phyloP scores from a whole-genome alignment of 37 sponge, comb jelly and placozoan genomes.

The Sycon ciliatum region DNA sequence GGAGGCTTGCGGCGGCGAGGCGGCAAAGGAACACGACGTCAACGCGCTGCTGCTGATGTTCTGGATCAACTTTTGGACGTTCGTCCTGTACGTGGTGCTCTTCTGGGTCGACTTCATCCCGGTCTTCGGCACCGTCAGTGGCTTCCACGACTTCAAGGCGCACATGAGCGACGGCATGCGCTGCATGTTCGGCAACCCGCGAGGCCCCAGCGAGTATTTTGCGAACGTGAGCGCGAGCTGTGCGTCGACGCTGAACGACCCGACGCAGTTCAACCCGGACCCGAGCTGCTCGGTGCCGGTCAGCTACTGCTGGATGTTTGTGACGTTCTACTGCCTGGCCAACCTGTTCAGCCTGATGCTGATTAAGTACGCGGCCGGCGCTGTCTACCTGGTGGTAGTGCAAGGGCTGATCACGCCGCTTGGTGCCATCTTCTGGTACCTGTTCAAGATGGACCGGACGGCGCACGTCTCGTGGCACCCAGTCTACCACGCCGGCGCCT shows the following conservation, averaged over 20 bases:
- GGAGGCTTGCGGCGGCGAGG: background rate
- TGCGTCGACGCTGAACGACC: background rate
- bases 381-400: constrained; percentile 55
- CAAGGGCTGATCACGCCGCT: constrained; percentile 64
- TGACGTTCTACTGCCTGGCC: constrained; percentile 15
- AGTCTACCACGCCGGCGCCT: constrained; percentile 24
- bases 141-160: background rate
- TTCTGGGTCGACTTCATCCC: constrained; percentile 65
- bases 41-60: constrained; percentile 39
- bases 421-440: constrained; percentile 56
- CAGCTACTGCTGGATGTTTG: background rate
- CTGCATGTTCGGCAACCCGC: background rate
- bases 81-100: constrained; percentile 13
- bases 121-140: constrained; percentile 16
- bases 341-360: constrained; percentile 24
- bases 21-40: background rate
- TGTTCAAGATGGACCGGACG: constrained; percentile 37
- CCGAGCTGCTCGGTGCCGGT: background rate
- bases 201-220: background rate
- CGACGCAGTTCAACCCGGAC: background rate
- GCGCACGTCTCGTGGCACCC: constrained; percentile 33
- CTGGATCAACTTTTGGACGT: constrained; percentile 20
- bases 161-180: background rate
- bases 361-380: constrained; percentile 58
- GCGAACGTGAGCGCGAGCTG: background rate